Base-by-base conservation (phyloP, 1,140 invertebrate species). In the silkworm (Bombyx mori) region DNA sequence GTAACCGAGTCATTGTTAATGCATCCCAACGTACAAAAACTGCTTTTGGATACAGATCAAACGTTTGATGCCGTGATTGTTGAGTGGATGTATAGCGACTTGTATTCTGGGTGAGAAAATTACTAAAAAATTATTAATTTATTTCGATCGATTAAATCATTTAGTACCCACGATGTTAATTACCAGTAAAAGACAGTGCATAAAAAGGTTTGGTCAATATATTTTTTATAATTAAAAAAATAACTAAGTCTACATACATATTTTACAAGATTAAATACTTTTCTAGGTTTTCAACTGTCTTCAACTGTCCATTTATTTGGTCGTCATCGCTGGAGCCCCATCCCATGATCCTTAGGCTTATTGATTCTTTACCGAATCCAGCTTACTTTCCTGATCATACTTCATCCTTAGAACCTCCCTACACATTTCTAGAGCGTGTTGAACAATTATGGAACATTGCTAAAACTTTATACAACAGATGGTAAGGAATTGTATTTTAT, bases 241-340 rank as follows among this genome's bases (percentile, higher is more conserved):
- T 5, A 35, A 5, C 26, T 35, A 51, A 51, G 26, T 51, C 1
- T 51, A 5, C 4, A 26, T 22, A 5, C 9, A 1, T 22, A 22
- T 1, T 51, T 51, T 35, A 51, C 49, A 51, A 6, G 7, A 51
- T 51, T 26, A 1, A n/a, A 51, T 54, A 18, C 22, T 47, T 68
- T 18, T 65, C 45, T 52, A 73, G 68, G n/a, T 63, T 71, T 57
- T 54, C 66, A 7, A 18, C 66, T 0, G 54, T 71, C 0, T 73
- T 58, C 44, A 55, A 67, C 47, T 63, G 59, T n/a, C 70, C 66
- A 1, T 62, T 65, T 49, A 58, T 66, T 7, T 69, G 57, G 52
- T 58, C 65, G n/a, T 67, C 66, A 22, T 57, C 65, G 8, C 18
- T 67, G 10, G 68, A 71, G n/a, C 62, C 66, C 8, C 68, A 71